Evolutionary conservation across 2,113 vertebrate species (phyloP), one percentile per base, ranked within the genome.

Genomic region (Phaethornis superciliosus): DNA sequence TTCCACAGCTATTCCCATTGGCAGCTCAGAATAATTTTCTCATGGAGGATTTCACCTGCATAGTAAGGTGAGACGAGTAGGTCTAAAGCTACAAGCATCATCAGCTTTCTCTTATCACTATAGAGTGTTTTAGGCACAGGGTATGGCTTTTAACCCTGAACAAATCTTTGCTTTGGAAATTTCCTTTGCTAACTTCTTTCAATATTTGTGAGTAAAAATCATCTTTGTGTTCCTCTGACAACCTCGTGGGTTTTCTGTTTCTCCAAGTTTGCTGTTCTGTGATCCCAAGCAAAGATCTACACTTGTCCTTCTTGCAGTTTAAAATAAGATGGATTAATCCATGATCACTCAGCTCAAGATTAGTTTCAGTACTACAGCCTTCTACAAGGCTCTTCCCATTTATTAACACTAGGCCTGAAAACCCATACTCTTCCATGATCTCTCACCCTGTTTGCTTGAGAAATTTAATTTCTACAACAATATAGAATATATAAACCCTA

Each of bases 1-100:
- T 94, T 88, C 94, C 90, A 90, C 4, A 51, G 79, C 51, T 89
- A 72, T 77, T 69, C 68, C 22, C 2, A 1, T 82, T 63, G 67
- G 81, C 82, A 88, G 92, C 60, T 91, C 88, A 60, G 58, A 80
- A 81, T 74, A 46, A 60, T 89, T 80, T 89, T 94, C 82, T 91
- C 81, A 46, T 33, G n/a, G 59, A 93, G 42, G 24, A 79, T 67
- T 33, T 85, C 59, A 59, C 15, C 6, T 55, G 4, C 17, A 14
- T 3, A 51, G 24, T 32, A 59, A 72, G 54, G 33, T 40, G 67
- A 77, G 70, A 69, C 0, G 5, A 77, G 52, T 2, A 84, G 42
- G 60, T 37, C 33, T 16, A 77, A 76, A 17, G 59, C 42, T 20
- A 58, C 17, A 58, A 82, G 32, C 28, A 83, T n/a, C 64, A 74